Base-by-base conservation (phyloP, 2,797 vertebrate species). In the Emydoidea blandingii region DNA sequence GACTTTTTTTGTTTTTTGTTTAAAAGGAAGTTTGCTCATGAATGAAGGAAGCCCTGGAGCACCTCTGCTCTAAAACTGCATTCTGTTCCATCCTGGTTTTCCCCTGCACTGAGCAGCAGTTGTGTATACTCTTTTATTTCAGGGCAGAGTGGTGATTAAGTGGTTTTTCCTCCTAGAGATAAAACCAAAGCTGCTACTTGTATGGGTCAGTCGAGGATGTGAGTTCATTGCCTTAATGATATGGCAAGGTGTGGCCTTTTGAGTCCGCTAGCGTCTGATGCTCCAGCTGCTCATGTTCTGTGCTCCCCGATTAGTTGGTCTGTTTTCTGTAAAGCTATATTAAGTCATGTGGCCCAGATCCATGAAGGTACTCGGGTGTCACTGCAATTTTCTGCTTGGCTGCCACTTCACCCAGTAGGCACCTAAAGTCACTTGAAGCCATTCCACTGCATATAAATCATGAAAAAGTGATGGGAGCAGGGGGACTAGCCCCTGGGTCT, bases 91-190 rank as follows among this genome's bases (percentile, higher is more conserved):
- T 76, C 27, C 23, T 1, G 3, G 8, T 41, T 37, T 85, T 92
- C 78, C 49, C 41, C 37, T 79, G 41, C 56, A 41, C 57, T 88
- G 72, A 81, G 29, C n/a, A 47, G 78, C 81, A 89, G 25, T 83
- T 74, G 49, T 59, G 49, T 78, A 14, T 15, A 29, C 44, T 72
- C 68, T 81, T 37, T 91, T 81, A 34, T 37, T 72, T 80, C 56
- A 83, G 56, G 44, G 81, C 91, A 82, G 47, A 14, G 44, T 92
- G 41, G 49, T 74, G 59, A 87, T 89, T 62, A 90, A 91, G 80
- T 74, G 41, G n/a, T 92, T 94, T 47, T 23, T 89, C 15, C n/a
- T 92, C 72, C 54, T 65, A 62, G n/a, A 85, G 14, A n/a, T 65
- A 90, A 94, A 89, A 2, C 19, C 41, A 41, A 84, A 92, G 21